A percentile compares a stretch with the other conserved stretches of the same genome.
These are phyloP conservation scores for Morpho deidamia DNA, from an alignment of 2,888 invertebrate species.

Conservation along the genomic window DNA sequence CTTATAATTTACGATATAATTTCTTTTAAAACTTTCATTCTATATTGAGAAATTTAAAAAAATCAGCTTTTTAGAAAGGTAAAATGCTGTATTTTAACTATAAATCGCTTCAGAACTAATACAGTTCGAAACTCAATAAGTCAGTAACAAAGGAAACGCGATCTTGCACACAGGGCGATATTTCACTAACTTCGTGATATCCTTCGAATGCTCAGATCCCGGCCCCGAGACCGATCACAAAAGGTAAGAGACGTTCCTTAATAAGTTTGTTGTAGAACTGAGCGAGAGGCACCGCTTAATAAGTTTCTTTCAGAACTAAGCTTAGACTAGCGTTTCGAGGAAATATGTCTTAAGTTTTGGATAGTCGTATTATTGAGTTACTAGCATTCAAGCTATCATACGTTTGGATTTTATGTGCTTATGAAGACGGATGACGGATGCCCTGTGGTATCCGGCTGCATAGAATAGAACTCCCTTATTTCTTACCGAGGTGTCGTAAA, in stretches of 20 bases:
- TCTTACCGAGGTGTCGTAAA: too few relatives aligned
- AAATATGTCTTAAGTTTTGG: not conserved
- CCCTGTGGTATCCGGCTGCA: too few relatives aligned
- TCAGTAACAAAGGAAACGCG: conserved; percentile 43
- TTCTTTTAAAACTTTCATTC: too few relatives aligned
- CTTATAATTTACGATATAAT: too few relatives aligned
- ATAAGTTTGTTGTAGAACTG: conserved; percentile 7
- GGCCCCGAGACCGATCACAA: conserved; percentile 11
- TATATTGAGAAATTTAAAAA: too few relatives aligned
- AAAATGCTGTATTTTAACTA: not conserved
- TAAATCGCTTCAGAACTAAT: conserved; percentile 4
- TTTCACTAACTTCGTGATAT: conserved; percentile 57
- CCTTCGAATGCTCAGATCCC: conserved; percentile 26
- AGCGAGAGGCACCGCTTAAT: not conserved
- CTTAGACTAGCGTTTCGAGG: not conserved
- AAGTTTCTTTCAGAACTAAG: not conserved
- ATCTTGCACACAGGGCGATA: conserved; percentile 47
- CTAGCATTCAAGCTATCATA: too few relatives aligned
- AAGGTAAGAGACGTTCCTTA: conserved; percentile 17
- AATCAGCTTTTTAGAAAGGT: too few relatives aligned
- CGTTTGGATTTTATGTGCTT: too few relatives aligned
- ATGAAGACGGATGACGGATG: too few relatives aligned
- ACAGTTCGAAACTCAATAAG: conserved; percentile 30
- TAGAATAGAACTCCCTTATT: too few relatives aligned
- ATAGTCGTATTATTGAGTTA: too few relatives aligned